Evolutionary conservation across 2,113 vertebrate genomes (phyloP).

Genomic region (Phylloscopus whistleri): DNA sequence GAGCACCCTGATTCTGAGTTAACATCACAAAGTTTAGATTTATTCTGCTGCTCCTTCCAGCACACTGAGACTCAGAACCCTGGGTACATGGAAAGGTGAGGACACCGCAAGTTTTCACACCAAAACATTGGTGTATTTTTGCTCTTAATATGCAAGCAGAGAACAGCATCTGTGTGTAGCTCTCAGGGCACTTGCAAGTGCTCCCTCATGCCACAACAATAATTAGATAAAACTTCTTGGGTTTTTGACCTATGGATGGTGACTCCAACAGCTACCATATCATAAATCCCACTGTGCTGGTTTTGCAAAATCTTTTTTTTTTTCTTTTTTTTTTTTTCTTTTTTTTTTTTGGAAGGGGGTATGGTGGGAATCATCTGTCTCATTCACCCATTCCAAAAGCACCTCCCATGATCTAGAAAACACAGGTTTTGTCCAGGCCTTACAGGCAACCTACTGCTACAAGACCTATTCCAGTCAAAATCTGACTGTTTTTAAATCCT

Average conservation of each 20-base stretch:
- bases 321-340: background rate
- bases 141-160: background rate
- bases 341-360: fast-evolving
- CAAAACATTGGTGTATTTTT: background rate
- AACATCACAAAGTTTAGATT: background rate
- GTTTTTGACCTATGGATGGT: background rate
- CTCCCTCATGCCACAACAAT: background rate
- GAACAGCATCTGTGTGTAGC: background rate
- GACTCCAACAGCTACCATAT: background rate
- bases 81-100: background rate
- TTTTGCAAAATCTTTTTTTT: background rate
- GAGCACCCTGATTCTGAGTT: background rate
- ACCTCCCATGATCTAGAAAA: background rate
- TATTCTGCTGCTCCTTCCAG: background rate
- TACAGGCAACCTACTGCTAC: background rate
- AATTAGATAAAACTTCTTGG: background rate
- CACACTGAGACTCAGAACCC: background rate
- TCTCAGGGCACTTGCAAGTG: background rate
- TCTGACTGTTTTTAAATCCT: background rate
- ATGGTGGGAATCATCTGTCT: background rate
- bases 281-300: background rate
- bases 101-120: background rate
- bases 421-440: background rate
- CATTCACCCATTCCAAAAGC: background rate
- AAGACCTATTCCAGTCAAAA: background rate